phyloP scores from a whole-genome alignment of 2,797 vertebrate species.

The Smutsia temminckii region DNA sequence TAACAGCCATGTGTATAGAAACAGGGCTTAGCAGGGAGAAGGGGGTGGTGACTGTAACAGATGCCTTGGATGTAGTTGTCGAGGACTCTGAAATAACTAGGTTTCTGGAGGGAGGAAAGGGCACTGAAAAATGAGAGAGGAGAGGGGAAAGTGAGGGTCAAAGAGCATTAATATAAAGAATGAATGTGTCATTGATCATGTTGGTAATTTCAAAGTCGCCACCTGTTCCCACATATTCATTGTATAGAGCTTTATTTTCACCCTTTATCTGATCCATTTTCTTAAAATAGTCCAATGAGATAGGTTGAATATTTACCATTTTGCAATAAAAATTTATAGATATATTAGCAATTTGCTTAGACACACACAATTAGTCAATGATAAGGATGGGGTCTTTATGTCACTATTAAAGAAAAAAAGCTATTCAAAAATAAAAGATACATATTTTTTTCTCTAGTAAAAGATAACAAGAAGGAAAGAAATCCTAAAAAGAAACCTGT shows the following conservation, averaged over 20 bases:
- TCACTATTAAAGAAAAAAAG: slow-evolving; percentile 4
- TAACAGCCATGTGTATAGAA: not conserved
- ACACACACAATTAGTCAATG: not conserved
- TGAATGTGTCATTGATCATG: not conserved
- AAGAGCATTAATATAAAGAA: not conserved
- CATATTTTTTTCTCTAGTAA: slow-evolving; percentile 59
- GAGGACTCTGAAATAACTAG: not conserved
- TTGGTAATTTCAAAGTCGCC: slow-evolving; percentile 20
- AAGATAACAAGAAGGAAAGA: slow-evolving; percentile 73
- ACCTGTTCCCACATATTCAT: not conserved
- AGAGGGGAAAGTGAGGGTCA: not conserved
- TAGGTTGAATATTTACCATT: slow-evolving; percentile 6
- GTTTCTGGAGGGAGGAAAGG: not conserved
- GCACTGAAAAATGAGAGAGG: not conserved
- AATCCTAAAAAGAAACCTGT: slow-evolving; percentile 55
- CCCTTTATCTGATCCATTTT: not conserved
- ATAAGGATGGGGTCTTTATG: not conserved
- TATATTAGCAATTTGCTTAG: not conserved
- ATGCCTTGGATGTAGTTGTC: not conserved
- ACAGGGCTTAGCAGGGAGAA: not conserved
- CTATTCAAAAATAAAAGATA: not conserved
- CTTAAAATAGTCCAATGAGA: not conserved
- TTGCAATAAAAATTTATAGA: slow-evolving; percentile 17
- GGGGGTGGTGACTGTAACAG: not conserved
- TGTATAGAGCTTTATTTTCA: not conserved